Evolutionary conservation across 2,797 vertebrate species (phyloP).

Genomic region (Diplodus sargus): DNA sequence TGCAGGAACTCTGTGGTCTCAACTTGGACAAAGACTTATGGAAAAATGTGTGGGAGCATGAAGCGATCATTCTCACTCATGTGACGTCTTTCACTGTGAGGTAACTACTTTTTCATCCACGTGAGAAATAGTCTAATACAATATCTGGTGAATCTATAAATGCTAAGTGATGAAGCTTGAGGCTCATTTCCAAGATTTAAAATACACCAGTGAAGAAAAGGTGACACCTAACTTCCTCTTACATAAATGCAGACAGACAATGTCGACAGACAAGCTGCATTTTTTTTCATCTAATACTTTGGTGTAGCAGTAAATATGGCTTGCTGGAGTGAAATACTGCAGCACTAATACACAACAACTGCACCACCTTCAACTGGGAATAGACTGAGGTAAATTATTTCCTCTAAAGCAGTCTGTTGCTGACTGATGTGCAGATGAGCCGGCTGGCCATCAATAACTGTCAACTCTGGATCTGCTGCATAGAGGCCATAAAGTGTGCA

Average conservation of each 20-base stretch:
- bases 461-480: conserved; percentile 28
- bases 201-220: background rate
- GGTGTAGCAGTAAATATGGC: background rate
- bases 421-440: conserved; percentile 44
- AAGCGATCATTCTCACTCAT: conserved; percentile 49
- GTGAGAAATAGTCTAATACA: conserved; percentile 15
- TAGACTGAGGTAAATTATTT: conserved; percentile 6
- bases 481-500: conserved; percentile 6
- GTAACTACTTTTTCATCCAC: conserved; percentile 6
- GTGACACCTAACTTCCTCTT: background rate
- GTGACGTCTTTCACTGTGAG: conserved; percentile 39
- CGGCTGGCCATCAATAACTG: conserved; percentile 6
- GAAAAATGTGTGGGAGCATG: conserved; percentile 72
- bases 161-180: conserved; percentile 7
- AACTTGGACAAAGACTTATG: conserved; percentile 51
- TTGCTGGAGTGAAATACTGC: background rate
- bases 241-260: background rate
- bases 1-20: conserved; percentile 65
- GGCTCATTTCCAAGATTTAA: conserved; percentile 1
- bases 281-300: conserved; percentile 18
- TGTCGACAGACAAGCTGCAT: background rate
- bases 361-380: conserved; percentile 13
- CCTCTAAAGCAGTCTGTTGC: conserved; percentile 1
- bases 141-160: conserved; percentile 3
- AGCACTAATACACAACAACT: conserved; percentile 1